phyloP scores from a whole-genome alignment of 2,888 invertebrate genomes.

The Leuctra nigra region DNA sequence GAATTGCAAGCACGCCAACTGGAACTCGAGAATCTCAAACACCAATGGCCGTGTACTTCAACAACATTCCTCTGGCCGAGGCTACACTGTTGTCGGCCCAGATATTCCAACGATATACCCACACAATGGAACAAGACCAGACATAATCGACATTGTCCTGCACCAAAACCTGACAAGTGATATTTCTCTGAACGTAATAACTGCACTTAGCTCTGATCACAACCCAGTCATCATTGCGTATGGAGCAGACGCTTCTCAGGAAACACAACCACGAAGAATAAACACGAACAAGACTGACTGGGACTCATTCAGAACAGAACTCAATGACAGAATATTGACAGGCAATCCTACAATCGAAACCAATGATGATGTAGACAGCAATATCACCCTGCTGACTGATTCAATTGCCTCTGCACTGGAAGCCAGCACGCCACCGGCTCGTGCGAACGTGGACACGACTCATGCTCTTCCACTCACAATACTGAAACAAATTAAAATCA shows the following conservation, averaged over 20 bases:
- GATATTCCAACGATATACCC: neutral
- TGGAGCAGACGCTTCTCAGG: neutral
- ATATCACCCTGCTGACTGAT: neutral
- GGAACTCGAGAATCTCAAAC: neutral
- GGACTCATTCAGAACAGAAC: neutral
- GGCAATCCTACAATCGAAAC: neutral
- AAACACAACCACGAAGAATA: neutral
- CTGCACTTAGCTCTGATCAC: neutral
- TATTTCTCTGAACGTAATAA: neutral
- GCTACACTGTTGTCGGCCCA: neutral
- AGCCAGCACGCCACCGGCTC: neutral
- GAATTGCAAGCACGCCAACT: slow-evolving; percentile 2
- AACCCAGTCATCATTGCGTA: neutral
- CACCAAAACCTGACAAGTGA: neutral
- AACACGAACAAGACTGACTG: neutral
- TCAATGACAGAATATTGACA: neutral
- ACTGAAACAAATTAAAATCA: neutral
- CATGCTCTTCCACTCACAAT: no score
- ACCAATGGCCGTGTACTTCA: neutral
- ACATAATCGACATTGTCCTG: neutral
- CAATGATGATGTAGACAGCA: neutral
- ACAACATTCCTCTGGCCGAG: neutral
- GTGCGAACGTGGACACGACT: no score
- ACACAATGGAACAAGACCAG: neutral
- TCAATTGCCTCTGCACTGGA: neutral